Evolutionary conservation across 1,140 invertebrate genomes (phyloP).

Genomic region (Euborellia annulipes): DNA sequence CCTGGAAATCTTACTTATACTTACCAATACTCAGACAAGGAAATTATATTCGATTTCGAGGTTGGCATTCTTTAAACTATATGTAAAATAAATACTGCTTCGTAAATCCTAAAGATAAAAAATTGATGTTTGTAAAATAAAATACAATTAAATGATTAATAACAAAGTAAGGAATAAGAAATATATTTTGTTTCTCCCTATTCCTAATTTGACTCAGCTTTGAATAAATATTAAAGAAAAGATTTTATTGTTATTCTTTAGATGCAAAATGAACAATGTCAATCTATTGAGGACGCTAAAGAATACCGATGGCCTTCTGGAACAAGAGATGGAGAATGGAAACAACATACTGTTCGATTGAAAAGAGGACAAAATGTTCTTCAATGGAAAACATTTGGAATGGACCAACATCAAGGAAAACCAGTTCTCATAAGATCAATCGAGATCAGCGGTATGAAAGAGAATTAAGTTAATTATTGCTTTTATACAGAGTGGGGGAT

Average conservation of each 20-base stretch:
- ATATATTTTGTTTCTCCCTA: too few relatives aligned
- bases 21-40: slow-evolving; percentile 34
- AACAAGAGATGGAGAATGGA: slow-evolving; percentile 34
- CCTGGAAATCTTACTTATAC: slow-evolving; percentile 32
- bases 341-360: slow-evolving; percentile 26
- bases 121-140: too few relatives aligned
- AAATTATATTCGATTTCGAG: slow-evolving; percentile 34
- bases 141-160: too few relatives aligned
- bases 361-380: slow-evolving; percentile 33
- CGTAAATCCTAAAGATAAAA: too few relatives aligned
- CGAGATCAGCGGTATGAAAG: slow-evolving; percentile 25
- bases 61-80: slow-evolving; percentile 25
- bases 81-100: too few relatives aligned
- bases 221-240: too few relatives aligned
- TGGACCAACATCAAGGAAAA: slow-evolving; percentile 23
- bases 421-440: slow-evolving; percentile 29
- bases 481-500: too few relatives aligned
- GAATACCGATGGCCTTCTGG: slow-evolving; percentile 28
- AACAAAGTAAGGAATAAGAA: too few relatives aligned
- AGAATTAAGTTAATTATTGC: too few relatives aligned
- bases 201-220: too few relatives aligned
- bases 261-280: slow-evolving; percentile 37
- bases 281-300: slow-evolving; percentile 27
- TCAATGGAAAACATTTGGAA: slow-evolving; percentile 35
- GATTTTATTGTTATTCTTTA: slow-evolving; percentile 14